Conservation (phyloP, 2,888 invertebrate genomes). For the Drosophila gaucha region DNA sequence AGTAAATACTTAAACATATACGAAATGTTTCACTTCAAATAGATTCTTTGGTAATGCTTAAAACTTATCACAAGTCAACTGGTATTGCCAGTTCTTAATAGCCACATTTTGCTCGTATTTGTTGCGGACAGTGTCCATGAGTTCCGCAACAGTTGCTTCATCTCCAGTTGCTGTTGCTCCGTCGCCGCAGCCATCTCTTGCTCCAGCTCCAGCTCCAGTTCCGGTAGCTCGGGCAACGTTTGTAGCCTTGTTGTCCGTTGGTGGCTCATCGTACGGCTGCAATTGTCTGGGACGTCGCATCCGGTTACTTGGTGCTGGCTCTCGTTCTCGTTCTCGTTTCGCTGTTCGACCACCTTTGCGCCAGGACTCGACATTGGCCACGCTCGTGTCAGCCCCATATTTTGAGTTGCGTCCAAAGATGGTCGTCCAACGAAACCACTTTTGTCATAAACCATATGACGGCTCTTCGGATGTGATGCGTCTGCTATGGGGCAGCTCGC, state of each 20-base stretch:
- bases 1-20: constrained; percentile 12
- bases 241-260: constrained; percentile 54
- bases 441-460: constrained; percentile 83
- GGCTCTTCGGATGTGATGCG: constrained; percentile 55
- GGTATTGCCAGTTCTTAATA: constrained; percentile 85
- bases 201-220: constrained; percentile 43
- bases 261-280: constrained; percentile 68
- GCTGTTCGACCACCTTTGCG: constrained; percentile 68
- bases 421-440: constrained; percentile 83
- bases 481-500: constrained; percentile 66
- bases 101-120: constrained; percentile 80
- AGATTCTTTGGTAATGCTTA: constrained; percentile 60
- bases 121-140: constrained; percentile 74
- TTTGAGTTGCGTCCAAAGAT: constrained; percentile 68
- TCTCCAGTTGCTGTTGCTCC: constrained; percentile 42
- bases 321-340: constrained; percentile 57
- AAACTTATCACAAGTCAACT: constrained; percentile 84
- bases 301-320: constrained; percentile 46
- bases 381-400: constrained; percentile 51
- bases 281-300: constrained; percentile 68
- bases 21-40: constrained; percentile 3
- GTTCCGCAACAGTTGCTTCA: constrained; percentile 61
- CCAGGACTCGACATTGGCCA: constrained; percentile 73
- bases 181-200: constrained; percentile 42
- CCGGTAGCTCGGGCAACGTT: constrained; percentile 54